These are phyloP conservation scores for Araneus ventricosus DNA, from an alignment of 1,140 invertebrate species.

Conservation along the genomic window DNA sequence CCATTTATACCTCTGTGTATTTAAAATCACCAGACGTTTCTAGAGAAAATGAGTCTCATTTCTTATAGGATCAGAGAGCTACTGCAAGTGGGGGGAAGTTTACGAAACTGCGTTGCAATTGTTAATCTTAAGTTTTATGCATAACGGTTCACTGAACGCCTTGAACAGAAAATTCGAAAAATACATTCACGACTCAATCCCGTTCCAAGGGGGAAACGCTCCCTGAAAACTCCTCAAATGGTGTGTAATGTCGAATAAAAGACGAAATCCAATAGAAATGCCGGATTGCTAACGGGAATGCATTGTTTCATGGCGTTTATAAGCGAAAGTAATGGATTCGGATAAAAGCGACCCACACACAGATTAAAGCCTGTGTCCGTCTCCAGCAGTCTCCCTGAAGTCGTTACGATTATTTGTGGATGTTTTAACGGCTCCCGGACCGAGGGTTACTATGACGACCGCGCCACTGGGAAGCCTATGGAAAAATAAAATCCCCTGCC, in stretches of 20 bases:
- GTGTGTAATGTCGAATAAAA: conserved; percentile 36
- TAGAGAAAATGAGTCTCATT: no score
- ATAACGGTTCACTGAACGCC: background rate
- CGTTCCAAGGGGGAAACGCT: background rate
- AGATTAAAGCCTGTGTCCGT: conserved; percentile 66
- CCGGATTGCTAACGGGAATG: conserved; percentile 34
- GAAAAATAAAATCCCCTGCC: conserved; percentile 35
- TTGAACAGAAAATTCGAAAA: background rate
- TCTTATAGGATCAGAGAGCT: no score
- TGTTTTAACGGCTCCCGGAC: conserved; percentile 71
- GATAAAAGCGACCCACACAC: conserved; percentile 51
- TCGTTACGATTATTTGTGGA: conserved; percentile 74
- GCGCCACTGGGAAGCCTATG: background rate
- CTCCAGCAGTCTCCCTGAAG: conserved; percentile 29
- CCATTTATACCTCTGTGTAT: no score
- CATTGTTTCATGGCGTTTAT: conserved; percentile 70
- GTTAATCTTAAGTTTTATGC: background rate
- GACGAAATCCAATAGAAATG: conserved; percentile 6
- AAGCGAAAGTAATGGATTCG: conserved; percentile 70
- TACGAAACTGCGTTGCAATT: no score
- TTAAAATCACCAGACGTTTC: no score
- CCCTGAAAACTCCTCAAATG: conserved; percentile 7
- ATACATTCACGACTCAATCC: background rate
- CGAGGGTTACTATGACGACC: conserved; percentile 60
- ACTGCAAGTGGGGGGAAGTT: no score